These are phyloP conservation scores for Drosophila nigromelanica DNA, from an alignment of 1,140 invertebrate species.

Conservation along the genomic window DNA sequence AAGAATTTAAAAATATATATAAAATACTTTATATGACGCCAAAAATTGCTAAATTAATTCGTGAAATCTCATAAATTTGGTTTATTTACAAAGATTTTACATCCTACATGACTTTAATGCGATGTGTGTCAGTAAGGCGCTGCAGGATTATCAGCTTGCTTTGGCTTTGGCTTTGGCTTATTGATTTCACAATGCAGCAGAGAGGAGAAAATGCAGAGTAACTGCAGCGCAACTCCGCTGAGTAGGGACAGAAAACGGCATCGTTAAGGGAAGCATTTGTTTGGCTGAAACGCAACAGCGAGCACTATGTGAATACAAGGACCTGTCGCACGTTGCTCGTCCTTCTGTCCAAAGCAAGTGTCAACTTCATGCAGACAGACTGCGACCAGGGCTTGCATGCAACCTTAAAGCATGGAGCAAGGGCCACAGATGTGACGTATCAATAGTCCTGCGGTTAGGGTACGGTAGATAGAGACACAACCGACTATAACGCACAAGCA, in stretches of 20 bases:
- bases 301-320: slow-evolving; percentile 22
- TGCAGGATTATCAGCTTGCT: slow-evolving; percentile 38
- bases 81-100: slow-evolving; percentile 24
- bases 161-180: slow-evolving; percentile 57
- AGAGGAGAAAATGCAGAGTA: slow-evolving; percentile 8
- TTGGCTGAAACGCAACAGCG: neutral
- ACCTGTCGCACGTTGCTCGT: slow-evolving; percentile 30
- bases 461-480: slow-evolving; percentile 7
- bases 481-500: slow-evolving; percentile 43
- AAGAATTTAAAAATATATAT: no score
- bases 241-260: neutral
- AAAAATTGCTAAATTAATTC: no score
- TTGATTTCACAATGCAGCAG: slow-evolving; percentile 61
- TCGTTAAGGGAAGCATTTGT: neutral
- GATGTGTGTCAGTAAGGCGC: neutral
- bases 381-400: neutral
- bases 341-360: slow-evolving; percentile 24
- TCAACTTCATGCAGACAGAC: slow-evolving; percentile 5
- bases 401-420: neutral
- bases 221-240: slow-evolving; percentile 13
- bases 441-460: neutral
- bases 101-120: neutral
- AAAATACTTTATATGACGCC: no score
- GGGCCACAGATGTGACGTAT: neutral
- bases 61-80: no score